Base-by-base conservation (phyloP, 2,113 vertebrate species). In the Craseonycteris thonglongyai region DNA sequence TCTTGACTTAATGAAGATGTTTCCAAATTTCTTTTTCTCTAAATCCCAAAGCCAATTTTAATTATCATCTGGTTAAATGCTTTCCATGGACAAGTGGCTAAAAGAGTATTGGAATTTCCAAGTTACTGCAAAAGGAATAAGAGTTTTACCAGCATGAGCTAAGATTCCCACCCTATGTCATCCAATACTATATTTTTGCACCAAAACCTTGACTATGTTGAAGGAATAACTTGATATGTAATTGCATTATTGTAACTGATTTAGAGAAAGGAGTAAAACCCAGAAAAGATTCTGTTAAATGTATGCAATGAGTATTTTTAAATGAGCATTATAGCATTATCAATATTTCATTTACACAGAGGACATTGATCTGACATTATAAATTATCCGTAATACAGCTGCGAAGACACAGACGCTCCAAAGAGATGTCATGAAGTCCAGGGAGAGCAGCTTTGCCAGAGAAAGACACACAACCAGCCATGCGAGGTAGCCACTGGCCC, bases 301-400 rank as follows among this genome's bases (percentile, higher is more conserved):
- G 35, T 28, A 5, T 69, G 85, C 65, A 35, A 76, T 21, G 49
- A 22, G 58, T 54, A 81, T 82, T 90, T 93, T 79, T 78, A 63
- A 94, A 93, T 94, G 38, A 93, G 71, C 38, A 26, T 88, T 72
- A 88, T 28, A 19, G 66, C 21, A 0, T 61, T 86, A 82, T 83
- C 96, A 96, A 89, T 83, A 71, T 75, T 92, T 91, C 82, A 83
- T 83, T 78, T 72, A 58, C 76, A 74, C 95, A 84, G 54, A 87
- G 88, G 91, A 89, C 74, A 94, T 90, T 94, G 83, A 84, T 66
- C 95, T 93, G 96, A 93, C 92, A 84, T 47, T 1, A 0, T 33
- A 69, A 88, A 93, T 95, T 81, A 96, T 22, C 84, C 42, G 0
- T 18, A 51, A 87, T 83, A 59, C 65, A 93, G 51, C 45, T 87